Evolutionary conservation across 37 sponge, comb jelly and placozoan genomes (phyloP).

Genomic region (Petrosia ficiformis): DNA sequence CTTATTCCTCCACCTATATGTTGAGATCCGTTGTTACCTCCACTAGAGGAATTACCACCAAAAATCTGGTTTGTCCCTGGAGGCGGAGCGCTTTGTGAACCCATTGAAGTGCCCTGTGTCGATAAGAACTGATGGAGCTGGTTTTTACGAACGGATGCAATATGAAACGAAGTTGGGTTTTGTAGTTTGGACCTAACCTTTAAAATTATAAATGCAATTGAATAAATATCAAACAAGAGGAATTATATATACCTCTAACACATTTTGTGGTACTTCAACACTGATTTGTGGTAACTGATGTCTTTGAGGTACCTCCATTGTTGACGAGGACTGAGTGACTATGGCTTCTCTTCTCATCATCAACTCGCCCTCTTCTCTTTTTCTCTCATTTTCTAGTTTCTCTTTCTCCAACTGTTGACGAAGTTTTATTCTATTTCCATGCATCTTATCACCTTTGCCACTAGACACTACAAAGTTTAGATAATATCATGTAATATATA

Average conservation of each 20-base stretch:
- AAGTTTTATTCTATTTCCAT: constrained; percentile 34
- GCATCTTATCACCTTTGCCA: too few relatives aligned
- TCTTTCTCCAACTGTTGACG: constrained; percentile 58
- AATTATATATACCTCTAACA: constrained; percentile 41
- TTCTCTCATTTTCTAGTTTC: constrained; percentile 32
- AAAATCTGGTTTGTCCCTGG: constrained; percentile 21
- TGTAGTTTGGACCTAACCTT: constrained; percentile 68
- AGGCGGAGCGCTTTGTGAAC: constrained; percentile 22
- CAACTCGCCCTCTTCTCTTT: constrained; percentile 35
- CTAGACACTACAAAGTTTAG: not conserved
- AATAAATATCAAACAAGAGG: not conserved
- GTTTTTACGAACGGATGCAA: constrained; percentile 37
- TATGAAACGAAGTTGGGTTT: constrained; percentile 73
- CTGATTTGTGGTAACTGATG: constrained; percentile 1
- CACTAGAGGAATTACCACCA: not conserved
- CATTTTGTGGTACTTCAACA: constrained; percentile 42
- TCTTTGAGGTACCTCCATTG: constrained; percentile 21
- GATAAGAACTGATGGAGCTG: constrained; percentile 55
- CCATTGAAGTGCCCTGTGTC: not conserved
- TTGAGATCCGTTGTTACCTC: not conserved
- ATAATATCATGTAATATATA: not conserved
- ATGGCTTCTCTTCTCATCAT: constrained; percentile 18
- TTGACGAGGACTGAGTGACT: constrained; percentile 3
- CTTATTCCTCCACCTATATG: not conserved
- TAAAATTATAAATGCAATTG: not conserved